phyloP scores from a whole-genome alignment of 2,888 invertebrate species.

The Brachynemurus nebulosus region DNA sequence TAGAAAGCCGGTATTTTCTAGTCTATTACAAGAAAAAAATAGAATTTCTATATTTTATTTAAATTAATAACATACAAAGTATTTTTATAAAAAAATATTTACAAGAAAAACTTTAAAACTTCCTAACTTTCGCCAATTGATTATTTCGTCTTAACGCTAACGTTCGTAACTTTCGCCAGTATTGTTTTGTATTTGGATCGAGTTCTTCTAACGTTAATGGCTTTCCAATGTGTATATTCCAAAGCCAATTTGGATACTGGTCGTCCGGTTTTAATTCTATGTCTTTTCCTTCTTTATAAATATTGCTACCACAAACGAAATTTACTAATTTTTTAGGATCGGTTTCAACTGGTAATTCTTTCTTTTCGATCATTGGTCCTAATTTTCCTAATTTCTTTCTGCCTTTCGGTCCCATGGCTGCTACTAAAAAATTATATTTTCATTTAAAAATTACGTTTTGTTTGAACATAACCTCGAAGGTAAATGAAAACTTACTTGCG shows the following conservation, averaged over 20 bases:
- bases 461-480: background rate
- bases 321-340: conserved; percentile 62
- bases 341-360: conserved; percentile 66
- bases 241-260: conserved; percentile 90
- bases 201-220: conserved; percentile 54
- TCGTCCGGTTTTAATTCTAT: conserved; percentile 57
- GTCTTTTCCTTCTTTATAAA: conserved; percentile 66
- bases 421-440: background rate
- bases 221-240: conserved; percentile 53
- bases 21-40: no score
- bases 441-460: no score
- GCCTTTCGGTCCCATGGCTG: background rate
- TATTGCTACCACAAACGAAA: conserved; percentile 77
- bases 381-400: conserved; percentile 47
- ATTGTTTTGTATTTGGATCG: conserved; percentile 63
- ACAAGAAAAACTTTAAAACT: conserved; percentile 35
- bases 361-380: conserved; percentile 51
- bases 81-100: background rate
- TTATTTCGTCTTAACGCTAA: conserved; percentile 50
- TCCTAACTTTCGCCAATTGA: conserved; percentile 41
- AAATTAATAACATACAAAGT: background rate
- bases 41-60: no score
- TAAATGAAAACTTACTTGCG: background rate
- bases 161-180: conserved; percentile 64
- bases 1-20: no score